A percentile compares a stretch with the other conserved stretches of the same genome.
These are phyloP conservation scores for Melipona beecheii DNA, from an alignment of 2,888 invertebrate genomes.

Conservation along the genomic window DNA sequence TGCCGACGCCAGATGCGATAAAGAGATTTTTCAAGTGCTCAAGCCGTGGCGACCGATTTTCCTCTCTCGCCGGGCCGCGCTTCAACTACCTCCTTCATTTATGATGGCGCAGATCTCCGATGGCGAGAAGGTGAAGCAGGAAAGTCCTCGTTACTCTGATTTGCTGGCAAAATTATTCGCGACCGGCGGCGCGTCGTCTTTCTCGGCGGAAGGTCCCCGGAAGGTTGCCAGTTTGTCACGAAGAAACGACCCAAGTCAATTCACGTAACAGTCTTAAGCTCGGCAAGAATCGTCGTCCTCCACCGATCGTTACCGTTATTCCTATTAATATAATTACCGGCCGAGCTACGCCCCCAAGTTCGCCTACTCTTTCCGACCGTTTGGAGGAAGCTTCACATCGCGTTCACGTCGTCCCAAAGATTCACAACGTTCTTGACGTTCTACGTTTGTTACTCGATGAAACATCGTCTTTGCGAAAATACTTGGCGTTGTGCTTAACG, in stretches of 20 bases:
- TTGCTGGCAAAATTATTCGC: conserved; percentile 42
- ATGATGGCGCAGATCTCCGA: conserved; percentile 39
- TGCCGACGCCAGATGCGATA: too few species aligned
- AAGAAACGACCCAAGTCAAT: conserved; percentile 2
- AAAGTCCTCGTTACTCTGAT: conserved; percentile 34
- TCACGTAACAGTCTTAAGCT: conserved; percentile 1
- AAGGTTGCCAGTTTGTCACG: conserved; percentile 13
- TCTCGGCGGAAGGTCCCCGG: not conserved
- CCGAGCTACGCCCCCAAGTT: not conserved
- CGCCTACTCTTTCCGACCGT: not conserved
- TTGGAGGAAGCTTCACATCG: too few species aligned
- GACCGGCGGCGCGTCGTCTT: not conserved
- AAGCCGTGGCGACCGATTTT: too few species aligned
- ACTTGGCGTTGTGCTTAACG: too few species aligned
- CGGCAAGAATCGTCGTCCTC: not conserved
- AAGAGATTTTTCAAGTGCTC: too few species aligned
- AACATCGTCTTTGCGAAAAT: too few species aligned
- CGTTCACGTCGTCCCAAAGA: too few species aligned
- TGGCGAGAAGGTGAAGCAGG: conserved; percentile 26
- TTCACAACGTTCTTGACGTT: too few species aligned
- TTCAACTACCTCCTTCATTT: conserved; percentile 46
- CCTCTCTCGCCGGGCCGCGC: not conserved
- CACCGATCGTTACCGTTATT: not conserved
- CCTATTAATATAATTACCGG: not conserved
- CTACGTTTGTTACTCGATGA: too few species aligned